Evolutionary conservation across 35 echinoderm and acorn worm genomes (phyloP), one percentile per base, ranked within the genome.

Genomic region (Apostichopus californicus): DNA sequence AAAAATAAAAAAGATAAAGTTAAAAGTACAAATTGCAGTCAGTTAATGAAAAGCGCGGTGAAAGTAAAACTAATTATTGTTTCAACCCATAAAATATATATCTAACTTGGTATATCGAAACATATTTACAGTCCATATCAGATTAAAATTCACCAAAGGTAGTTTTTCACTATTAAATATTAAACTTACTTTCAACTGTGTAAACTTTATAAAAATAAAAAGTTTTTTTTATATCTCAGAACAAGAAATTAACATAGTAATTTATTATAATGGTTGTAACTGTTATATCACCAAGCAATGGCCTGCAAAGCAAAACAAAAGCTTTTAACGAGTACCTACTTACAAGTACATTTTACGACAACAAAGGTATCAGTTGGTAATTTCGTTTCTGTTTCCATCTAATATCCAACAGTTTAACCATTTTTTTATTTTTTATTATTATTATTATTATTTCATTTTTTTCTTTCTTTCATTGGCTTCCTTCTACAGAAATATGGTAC

Each of bases 51-150:
- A 56, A 56, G 53, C 9, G 56, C 9, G 56, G 17, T 83, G 80
- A 83, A 83, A 83, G 80, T 83, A 83, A 83, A 83, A 83, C 80
- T 57, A 83, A 83, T 83, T 83, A 83, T 83, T 83, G 55, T 14
- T 8, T 83, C 56, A 83, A 83, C 80, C 80, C 34, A 46, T 46
- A 55, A 18, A 83, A 83, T 56, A 57, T 83, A 83, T 83, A 57
- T 55, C 71, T 55, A 83, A 83, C 56, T 83, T 83, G 80, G 80
- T 83, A 56, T 56, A 83, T 57, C 56, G 80, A 83, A 54, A 83
- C 80, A 83, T 57, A 23, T 24, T 79, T 56, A 83, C 53, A 83
- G 80, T 83, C 80, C 53, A 56, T 83, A 56, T 57, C 53, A 57
- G 53, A 56, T 56, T 56, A 55, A 55, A 83, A 83, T 83, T 83